Base-by-base conservation (phyloP, 2,113 vertebrate genomes). In the Centropus bengalensis region DNA sequence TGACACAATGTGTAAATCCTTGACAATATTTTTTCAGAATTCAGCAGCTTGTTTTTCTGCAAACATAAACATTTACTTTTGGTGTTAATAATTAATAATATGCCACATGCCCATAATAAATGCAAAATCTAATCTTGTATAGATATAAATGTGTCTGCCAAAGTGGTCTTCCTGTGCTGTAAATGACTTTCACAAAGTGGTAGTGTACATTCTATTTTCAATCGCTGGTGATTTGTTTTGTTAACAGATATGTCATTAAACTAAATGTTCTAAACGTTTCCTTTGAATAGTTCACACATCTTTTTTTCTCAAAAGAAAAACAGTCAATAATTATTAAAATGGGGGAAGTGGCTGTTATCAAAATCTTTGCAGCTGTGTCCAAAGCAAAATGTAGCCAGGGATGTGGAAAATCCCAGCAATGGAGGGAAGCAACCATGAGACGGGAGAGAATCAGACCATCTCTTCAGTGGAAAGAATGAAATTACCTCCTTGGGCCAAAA, bases 31-130 rank as follows among this genome's bases (percentile, higher is more conserved):
- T 96, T 94, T 95, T 93, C 85, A 81, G 91, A 95, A 93, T 95
- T 92, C 92, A 97, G 82, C 95, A 94, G 94, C 90, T 95, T 96
- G 91, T 86, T 96, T 94, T 96, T 91, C 91, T 91, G 56, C 82
- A 94, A 94, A 90, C 58, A 64, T 75, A 93, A 97, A 96, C 86
- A 88, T 96, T 96, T 96, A 82, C 95, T 95, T 93, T 95, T 89
- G 47, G 89, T 94, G 91, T 94, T 96, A 96, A 96, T 95, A 94
- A 96, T 96, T 96, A 95, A 96, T 95, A 96, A 91, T 95, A 54
- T 68, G 56, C 82, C 93, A 93, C 93, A 93, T 97, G 88, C 80
- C 81, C 81, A 88, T 95, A 96, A 91, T 79, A 93, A 93, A 91
- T 93, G 90, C 17, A 44, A 92, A 96, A 90, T 95, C 79, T 86